Evolutionary conservation across 92 coral and sea anemone genomes (phyloP), one percentile per base, ranked within the genome.

Genomic region (Epizoanthus illoricatus): DNA sequence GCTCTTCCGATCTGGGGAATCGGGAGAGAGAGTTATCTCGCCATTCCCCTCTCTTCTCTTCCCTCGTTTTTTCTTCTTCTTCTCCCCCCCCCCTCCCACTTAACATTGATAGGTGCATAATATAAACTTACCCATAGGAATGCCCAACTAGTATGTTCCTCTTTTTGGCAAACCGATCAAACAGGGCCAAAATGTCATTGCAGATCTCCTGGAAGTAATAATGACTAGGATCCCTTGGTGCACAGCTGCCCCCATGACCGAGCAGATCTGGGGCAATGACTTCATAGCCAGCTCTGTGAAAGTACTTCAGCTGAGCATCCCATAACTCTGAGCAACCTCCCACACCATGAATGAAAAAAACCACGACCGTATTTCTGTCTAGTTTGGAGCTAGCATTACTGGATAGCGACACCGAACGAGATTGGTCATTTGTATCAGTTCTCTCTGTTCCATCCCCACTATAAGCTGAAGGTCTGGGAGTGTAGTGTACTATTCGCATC

Each of bases 271-370:
- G 94, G 21, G 99, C 99, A 54, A 93, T 91, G 9, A 96, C 97
- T 45, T 85, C 93, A 55, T 96, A 96, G 5, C 99, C 99, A 5
- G 95, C 95, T 65, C 81, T 86, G 67, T 84, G 84, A 65, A 96
- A 96, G 86, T 96, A 90, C 19, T 82, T 90, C 18, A 96, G 83
- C 86, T 96, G 99, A 73, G 92, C 94, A 39, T 90, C 75, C 99
- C 99, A 96, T 43, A 96, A 83, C 45, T 96, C 97, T 7, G 99
- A 92, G 76, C 98, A 86, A 0, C 99, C 99, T 49, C 99, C 99
- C 39, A 96, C 98, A 6, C 99, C 99, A 54, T 96, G 99, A 28
- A 96, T 87, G 62, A 96, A 96, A 84, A 96, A 96, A 76, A 96
- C 78, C 17, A 92, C 98, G 20, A 96, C 82, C 3, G 88, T 76